phyloP scores from a whole-genome alignment of 2,888 invertebrate genomes.

The Empis stercorea region DNA sequence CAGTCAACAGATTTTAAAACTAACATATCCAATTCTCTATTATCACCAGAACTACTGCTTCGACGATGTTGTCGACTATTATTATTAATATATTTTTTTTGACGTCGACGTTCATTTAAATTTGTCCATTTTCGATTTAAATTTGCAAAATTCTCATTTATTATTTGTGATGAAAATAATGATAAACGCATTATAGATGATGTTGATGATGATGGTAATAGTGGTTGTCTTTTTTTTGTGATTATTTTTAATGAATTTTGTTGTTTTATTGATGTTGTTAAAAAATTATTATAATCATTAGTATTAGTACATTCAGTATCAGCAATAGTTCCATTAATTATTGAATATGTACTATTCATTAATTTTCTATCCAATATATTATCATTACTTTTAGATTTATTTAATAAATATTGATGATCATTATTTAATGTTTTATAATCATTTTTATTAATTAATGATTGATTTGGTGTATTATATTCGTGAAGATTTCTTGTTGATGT shows the following conservation, averaged over 20 bases:
- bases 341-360: too few species aligned
- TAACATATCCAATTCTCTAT: slow-evolving; percentile 34
- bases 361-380: too few species aligned
- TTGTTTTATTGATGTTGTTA: slow-evolving; percentile 24
- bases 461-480: slow-evolving; percentile 19
- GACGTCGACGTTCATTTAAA: slow-evolving; percentile 22
- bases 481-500: slow-evolving; percentile 18
- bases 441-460: slow-evolving; percentile 7
- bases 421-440: slow-evolving; percentile 8
- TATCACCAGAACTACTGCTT: slow-evolving; percentile 33
- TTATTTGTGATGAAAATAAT: slow-evolving; percentile 30
- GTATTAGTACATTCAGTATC: slow-evolving; percentile 4
- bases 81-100: background rate
- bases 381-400: background rate
- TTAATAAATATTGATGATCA: slow-evolving; percentile 5
- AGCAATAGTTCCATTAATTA: slow-evolving; percentile 5
- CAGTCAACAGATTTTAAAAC: slow-evolving; percentile 35
- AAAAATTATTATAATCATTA: slow-evolving; percentile 20
- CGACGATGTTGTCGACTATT: slow-evolving; percentile 23
- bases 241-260: slow-evolving; percentile 9
- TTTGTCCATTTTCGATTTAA: slow-evolving; percentile 34
- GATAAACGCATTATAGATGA: slow-evolving; percentile 25
- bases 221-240: slow-evolving; percentile 12
- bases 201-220: slow-evolving; percentile 16
- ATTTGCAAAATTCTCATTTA: slow-evolving; percentile 23